These are phyloP conservation scores for Scaptomyza parva DNA, from an alignment of 2,888 invertebrate genomes.

Conservation along the genomic window DNA sequence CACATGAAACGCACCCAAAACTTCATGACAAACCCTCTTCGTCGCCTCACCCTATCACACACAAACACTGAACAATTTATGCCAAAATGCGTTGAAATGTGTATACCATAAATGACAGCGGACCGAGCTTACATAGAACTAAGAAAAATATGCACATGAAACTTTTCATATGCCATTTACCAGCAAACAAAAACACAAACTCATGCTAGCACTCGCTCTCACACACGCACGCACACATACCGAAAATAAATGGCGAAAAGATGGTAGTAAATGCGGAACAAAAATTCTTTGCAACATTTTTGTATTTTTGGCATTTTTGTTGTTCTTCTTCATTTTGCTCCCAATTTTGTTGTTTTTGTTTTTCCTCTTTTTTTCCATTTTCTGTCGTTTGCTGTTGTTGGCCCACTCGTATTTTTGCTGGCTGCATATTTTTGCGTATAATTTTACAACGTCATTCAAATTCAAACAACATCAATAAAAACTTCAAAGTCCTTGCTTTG, in stretches of 20 bases:
- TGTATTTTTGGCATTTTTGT: constrained; percentile 22
- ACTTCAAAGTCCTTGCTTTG: constrained; percentile 64
- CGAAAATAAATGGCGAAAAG: constrained; percentile 33
- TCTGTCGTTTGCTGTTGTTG: constrained; percentile 12
- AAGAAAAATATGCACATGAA: constrained; percentile 63
- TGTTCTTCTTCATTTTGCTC: neutral
- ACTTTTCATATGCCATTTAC: constrained; percentile 63
- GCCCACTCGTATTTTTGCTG: constrained; percentile 25
- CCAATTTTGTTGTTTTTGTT: neutral
- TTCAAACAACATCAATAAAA: constrained; percentile 77
- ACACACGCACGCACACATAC: constrained; percentile 7
- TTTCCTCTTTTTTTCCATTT: constrained; percentile 3
- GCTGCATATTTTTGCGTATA: constrained; percentile 71
- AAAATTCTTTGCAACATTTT: constrained; percentile 32
- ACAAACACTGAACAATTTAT: constrained; percentile 27
- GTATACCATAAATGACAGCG: constrained; percentile 22
- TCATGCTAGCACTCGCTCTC: neutral
- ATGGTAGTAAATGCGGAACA: constrained; percentile 39
- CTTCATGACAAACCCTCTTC: neutral
- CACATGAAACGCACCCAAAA: constrained; percentile 15
- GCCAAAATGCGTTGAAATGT: constrained; percentile 22
- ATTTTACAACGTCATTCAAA: constrained; percentile 78
- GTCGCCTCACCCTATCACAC: neutral
- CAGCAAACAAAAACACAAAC: constrained; percentile 32
- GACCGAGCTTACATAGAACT: constrained; percentile 22